Base-by-base conservation (phyloP, 2,797 vertebrate genomes). In the Rallus crepitans region DNA sequence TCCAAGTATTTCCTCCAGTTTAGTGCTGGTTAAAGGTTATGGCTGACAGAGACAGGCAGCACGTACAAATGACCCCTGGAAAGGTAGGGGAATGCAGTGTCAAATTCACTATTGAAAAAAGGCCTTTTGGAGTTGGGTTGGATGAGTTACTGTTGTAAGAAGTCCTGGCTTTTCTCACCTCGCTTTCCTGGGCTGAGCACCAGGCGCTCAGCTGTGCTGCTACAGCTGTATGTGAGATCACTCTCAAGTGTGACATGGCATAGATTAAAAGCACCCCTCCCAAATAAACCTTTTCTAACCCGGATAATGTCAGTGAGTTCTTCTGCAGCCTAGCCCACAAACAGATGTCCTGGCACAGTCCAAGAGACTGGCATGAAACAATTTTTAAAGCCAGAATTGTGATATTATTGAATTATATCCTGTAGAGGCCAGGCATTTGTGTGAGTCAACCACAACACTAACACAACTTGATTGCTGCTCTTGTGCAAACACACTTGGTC, bases 171-270 rank as follows among this genome's bases (percentile, higher is more conserved):
- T 91, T 93, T 94, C 87, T 94, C 68, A 89, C 48, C 16, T 64
- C 63, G 0, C 66, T 93, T 90, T 82, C 47, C 92, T 92, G 90
- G 90, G 89, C 86, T 2, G 16, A 92, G 81, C 71, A 96, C 78
- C 93, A 94, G 78, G 33, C 15, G 0, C 71, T 96, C 88, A 95
- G 93, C 93, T 96, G 93, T 84, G 93, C 93, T 91, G 88, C 64
- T 96, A 89, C 93, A 97, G 96, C 96, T 96, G 95, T 82, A 71
- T 77, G 86, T 96, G 95, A 97, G 94, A 94, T 96, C 96, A 97
- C 92, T 87, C 78, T 75, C 50, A 25, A 95, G 78, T 85, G 68
- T 89, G 71, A 92, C 88, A 70, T 33, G 45, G 60, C 3, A 8
- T 47, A 50, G 89, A 87, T 89, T 82, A 80, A 89, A 90, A 95